Conservation (phyloP, 2,797 vertebrate species). For the Amazonetta brasiliensis region DNA sequence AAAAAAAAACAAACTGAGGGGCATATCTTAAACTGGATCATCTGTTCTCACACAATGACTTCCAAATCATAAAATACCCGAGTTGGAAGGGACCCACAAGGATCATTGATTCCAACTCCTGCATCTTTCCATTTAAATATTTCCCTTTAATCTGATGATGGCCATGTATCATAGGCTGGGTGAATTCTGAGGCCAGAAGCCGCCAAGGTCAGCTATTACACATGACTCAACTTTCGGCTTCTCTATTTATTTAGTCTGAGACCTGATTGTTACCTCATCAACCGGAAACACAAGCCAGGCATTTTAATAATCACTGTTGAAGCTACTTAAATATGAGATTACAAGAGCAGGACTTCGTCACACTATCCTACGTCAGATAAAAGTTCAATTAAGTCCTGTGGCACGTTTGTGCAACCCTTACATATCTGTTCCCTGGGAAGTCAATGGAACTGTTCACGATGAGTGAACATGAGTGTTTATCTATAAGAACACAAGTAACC, state of each 20-base stretch:
- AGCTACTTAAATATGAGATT: conserved; percentile 24
- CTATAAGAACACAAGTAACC: not conserved
- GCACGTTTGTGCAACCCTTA: conserved; percentile 35
- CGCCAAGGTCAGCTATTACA: not conserved
- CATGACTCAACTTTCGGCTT: conserved; percentile 44
- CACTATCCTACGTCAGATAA: conserved; percentile 55
- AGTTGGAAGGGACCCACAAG: no score
- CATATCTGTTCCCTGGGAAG: not conserved
- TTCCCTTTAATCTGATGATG: not conserved
- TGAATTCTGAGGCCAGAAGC: conserved; percentile 3
- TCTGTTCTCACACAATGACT: not conserved
- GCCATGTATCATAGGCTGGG: not conserved
- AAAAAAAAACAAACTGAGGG: not conserved
- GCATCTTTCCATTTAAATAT: not conserved
- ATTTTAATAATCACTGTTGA: conserved; percentile 60
- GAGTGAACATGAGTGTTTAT: not conserved
- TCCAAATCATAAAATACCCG: not conserved
- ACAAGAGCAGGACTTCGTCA: conserved; percentile 43
- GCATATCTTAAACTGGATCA: not conserved
- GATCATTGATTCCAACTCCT: no score
- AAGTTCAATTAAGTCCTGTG: conserved; percentile 57
- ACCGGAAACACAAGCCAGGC: conserved; percentile 57
- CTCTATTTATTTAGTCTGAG: conserved; percentile 40
- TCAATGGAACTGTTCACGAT: not conserved
- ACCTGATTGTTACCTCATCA: conserved; percentile 33